phyloP scores from a whole-genome alignment of 2,888 invertebrate species.

The Ochropleura leucogaster region DNA sequence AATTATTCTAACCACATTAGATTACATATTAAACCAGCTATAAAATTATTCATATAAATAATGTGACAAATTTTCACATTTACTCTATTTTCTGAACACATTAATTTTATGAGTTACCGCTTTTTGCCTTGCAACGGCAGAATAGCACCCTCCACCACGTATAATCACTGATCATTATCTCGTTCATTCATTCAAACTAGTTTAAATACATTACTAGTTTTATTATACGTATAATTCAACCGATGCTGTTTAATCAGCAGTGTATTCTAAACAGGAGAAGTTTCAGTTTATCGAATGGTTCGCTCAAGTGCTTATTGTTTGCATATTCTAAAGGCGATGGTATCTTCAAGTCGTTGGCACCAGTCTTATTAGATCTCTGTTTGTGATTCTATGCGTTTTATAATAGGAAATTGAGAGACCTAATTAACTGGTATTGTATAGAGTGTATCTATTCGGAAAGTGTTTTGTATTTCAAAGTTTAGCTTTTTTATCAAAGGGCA shows the following conservation, averaged over 20 bases:
- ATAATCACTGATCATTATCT: constrained; percentile 55
- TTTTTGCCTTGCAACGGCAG: not conserved
- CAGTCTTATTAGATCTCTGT: constrained; percentile 62
- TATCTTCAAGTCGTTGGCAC: constrained; percentile 59
- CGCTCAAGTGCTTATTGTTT: constrained; percentile 71
- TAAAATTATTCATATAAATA: not conserved
- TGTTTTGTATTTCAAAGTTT: constrained; percentile 54
- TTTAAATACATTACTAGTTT: constrained; percentile 60
- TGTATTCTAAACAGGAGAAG: constrained; percentile 68
- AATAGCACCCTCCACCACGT: constrained; percentile 43
- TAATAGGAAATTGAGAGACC: constrained; percentile 52
- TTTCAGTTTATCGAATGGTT: constrained; percentile 63
- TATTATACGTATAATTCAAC: constrained; percentile 60
- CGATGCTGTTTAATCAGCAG: constrained; percentile 68
- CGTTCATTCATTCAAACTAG: constrained; percentile 28
- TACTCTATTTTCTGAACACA: not conserved
- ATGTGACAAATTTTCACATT: not conserved
- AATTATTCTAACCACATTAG: too few relatives aligned
- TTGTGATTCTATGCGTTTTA: constrained; percentile 50
- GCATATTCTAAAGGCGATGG: constrained; percentile 69
- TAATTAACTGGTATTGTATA: constrained; percentile 52
- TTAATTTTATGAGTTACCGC: not conserved
- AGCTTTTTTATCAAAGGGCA: constrained; percentile 38
- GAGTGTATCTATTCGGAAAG: constrained; percentile 44
- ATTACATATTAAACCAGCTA: too few relatives aligned